Evolutionary conservation across 2,113 vertebrate species (phyloP).

Genomic region (Naja naja): DNA sequence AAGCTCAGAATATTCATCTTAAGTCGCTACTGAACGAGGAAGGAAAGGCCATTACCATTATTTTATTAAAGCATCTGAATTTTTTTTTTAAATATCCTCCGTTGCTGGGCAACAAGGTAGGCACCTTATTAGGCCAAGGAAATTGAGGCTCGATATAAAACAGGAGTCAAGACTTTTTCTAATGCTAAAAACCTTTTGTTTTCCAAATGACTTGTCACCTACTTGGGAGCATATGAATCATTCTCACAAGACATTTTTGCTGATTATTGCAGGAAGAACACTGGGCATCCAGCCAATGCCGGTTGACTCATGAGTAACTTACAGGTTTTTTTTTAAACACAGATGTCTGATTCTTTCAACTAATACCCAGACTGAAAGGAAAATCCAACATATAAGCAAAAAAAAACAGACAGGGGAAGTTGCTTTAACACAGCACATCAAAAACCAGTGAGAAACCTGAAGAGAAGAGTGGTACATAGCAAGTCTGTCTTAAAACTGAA

Average conservation of each 20-base stretch:
- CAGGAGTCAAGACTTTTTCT: not conserved
- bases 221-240: conserved; percentile 30
- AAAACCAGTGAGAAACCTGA: conserved; percentile 12
- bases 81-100: conserved; percentile 1
- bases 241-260: conserved; percentile 35
- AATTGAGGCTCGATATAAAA: not conserved
- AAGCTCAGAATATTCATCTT: not conserved
- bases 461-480: not conserved
- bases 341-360: not conserved
- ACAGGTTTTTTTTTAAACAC: not conserved
- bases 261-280: accelerated
- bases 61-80: not conserved
- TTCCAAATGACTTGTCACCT: not conserved
- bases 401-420: not conserved
- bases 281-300: accelerated
- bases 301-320: conserved; percentile 47
- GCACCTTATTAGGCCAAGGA: not conserved
- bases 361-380: accelerated
- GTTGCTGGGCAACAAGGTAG: not conserved
- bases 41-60: not conserved
- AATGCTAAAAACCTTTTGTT: not conserved
- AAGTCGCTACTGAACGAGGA: not conserved
- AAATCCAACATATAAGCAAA: not conserved
- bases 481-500: not conserved
- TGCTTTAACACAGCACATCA: not conserved